Evolutionary conservation across 2,888 invertebrate species (phyloP), one percentile per base, ranked within the genome.

Genomic region (Tipula lateralis): DNA sequence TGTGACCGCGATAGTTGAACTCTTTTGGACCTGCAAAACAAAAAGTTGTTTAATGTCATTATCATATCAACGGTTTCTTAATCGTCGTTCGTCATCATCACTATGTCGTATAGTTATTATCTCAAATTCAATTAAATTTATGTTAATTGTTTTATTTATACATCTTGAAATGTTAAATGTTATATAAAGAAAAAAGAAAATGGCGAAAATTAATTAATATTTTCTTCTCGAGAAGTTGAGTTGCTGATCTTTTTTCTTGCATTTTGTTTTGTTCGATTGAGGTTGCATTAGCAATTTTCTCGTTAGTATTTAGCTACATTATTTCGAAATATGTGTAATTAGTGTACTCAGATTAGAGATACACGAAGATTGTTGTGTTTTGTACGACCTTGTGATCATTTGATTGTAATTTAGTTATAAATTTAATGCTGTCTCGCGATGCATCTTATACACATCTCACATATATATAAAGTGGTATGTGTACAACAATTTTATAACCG

Each of bases 1-100:
- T 95, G 91, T 95, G 96, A 84, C 96, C 96, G 88, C 94, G 92
- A 91, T 94, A 96, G 90, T 94, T 95, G 92, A 96, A 97, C 90
- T 97, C 96, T 91, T 96, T 97, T 88, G 97, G 97, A 90, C 96
- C 96, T 96, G 91, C 9, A 91, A 91, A 86, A 86, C 88, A 85
- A 83, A 87, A 39, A 84, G 16, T 16, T 84, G 84, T 84, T 84
- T 34, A 66, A 66, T 24, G 19, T 24, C 66, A 66, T 66, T 66
- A 66, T 19, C 24, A 66, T 34, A 12, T 66, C 66, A 66, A 66
- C 24, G 24, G 24, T 66, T 12, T 83, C 30, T n/a, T 66, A 83
- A 34, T 84, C 82, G 13, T 16, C 29, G n/a, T 19, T n/a, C 29
- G 66, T 66, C 24, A 24, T 44, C 44, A 44, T 24, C 19, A 66